Conservation (phyloP, 2,113 vertebrate species). For the Tychaedon coryphoeus region DNA sequence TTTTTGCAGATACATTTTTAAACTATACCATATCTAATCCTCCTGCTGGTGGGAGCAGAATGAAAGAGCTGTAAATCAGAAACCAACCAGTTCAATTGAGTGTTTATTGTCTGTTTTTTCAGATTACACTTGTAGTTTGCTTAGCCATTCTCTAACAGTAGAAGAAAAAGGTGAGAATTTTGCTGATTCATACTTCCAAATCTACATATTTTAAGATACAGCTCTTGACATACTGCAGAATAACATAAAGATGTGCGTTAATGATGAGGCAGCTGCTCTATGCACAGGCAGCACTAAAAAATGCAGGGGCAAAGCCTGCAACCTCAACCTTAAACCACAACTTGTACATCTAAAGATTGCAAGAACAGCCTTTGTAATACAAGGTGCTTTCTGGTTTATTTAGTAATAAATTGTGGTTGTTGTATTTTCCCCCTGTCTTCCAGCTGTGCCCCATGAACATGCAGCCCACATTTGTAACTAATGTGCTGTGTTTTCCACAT, state of each 20-base stretch:
- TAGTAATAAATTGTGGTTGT: neutral
- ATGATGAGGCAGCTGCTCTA: neutral
- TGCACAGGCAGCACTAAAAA: neutral
- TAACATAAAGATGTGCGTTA: neutral
- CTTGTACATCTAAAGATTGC: neutral
- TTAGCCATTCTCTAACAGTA: neutral
- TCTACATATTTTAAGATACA: neutral
- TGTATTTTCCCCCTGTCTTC: neutral
- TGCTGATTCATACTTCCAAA: neutral
- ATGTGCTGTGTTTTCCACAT: neutral
- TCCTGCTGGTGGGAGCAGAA: neutral
- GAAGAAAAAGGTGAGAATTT: neutral
- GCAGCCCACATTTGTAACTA: neutral
- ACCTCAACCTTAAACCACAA: neutral
- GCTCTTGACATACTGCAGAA: neutral
- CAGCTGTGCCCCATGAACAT: neutral
- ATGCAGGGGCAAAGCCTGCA: neutral
- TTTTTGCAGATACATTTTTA: neutral
- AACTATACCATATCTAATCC: neutral
- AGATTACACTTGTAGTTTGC: neutral
- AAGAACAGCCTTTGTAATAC: neutral
- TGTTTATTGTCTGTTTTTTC: neutral
- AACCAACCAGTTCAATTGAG: neutral
- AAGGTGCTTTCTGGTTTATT: neutral
- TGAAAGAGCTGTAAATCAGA: neutral